Evolutionary conservation across 1,140 invertebrate species (phyloP), one percentile per base, ranked within the genome.

Genomic region (Drosophila malerkotliana): DNA sequence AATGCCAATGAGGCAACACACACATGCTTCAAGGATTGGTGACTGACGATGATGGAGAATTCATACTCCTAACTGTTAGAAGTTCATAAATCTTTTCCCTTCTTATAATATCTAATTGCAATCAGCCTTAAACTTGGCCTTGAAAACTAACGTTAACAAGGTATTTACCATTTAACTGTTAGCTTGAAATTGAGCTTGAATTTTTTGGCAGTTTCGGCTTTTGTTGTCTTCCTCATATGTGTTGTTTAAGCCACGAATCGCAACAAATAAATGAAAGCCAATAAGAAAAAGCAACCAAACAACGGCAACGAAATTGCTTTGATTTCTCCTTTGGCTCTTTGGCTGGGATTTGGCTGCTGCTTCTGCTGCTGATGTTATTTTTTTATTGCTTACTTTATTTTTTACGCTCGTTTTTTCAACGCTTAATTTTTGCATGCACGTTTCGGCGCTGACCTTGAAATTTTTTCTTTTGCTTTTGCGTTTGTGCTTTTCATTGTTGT

Each of bases 351-450:
- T 84, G 47, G 49, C 18, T 63, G 55, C 47, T 39, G 47, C 44
- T 60, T 12, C 30, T 14, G 41, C 44, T 34, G 15, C 6, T 51
- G 52, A 34, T 55, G 55, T 56, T 51, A 26, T 41, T 52, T 75
- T 68, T 76, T 71, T 76, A 55, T 64, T 77, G 57, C 66, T 82
- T 73, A 68, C 58, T 68, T 81, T 76, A 56, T 76, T 76, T 61
- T 59, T 60, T 82, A 64, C 58, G 78, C 78, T 77, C 49, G 51
- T 39, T 56, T 72, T 47, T 69, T 63, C 60, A 67, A 58, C 84
- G 83, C 83, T 88, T 88, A 88, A 88, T 83, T 88, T 88, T 88
- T 88, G 83, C 83, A 88, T 88, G 83, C 83, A 88, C 83, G 83
- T 88, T 88, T 88, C 77, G 83, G 84, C 76, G 76, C 79, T 88